phyloP scores from a whole-genome alignment of 2,797 vertebrate genomes.

The Chloroceryle inda region DNA sequence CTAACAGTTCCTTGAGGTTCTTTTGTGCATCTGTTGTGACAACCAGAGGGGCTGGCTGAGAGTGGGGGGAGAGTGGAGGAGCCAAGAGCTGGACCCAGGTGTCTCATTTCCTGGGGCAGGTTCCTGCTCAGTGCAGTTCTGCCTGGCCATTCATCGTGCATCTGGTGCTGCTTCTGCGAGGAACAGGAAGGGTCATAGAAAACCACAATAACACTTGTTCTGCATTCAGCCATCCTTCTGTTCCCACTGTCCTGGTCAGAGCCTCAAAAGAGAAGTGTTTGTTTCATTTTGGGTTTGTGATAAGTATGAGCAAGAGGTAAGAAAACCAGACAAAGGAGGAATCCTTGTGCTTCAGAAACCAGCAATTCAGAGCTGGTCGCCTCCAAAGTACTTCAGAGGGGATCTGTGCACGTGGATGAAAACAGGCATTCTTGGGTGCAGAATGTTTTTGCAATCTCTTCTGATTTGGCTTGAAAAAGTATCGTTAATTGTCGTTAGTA shows the following conservation, averaged over 20 bases:
- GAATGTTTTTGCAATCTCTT: background rate
- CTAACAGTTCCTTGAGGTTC: background rate
- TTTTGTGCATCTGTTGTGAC: background rate
- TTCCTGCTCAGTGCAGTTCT: background rate
- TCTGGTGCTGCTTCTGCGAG: conserved; percentile 43
- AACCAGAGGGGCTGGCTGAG: background rate
- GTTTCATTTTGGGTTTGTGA: conserved; percentile 35
- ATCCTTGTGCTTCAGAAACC: conserved; percentile 14
- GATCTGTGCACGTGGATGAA: background rate
- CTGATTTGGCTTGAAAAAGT: conserved; percentile 9
- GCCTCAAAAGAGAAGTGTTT: conserved; percentile 37
- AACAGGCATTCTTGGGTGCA: conserved; percentile 10
- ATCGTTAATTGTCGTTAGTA: conserved; percentile 23
- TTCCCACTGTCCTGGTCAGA: conserved; percentile 52
- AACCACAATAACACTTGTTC: conserved; percentile 49
- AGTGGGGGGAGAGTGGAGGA: background rate
- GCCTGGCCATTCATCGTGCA: conserved; percentile 22
- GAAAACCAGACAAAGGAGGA: conserved; percentile 46
- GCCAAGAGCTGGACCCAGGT: conserved; percentile 51
- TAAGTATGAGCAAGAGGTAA: conserved; percentile 35
- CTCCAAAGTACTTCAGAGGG: conserved; percentile 30
- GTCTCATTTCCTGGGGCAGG: conserved; percentile 49
- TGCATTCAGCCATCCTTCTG: conserved; percentile 42
- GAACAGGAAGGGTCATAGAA: conserved; percentile 14
- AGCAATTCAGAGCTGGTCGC: background rate